Percentiles rank a stretch among this genome's conserved stretches.
These are phyloP conservation scores for Plectropomus leopardus DNA, from an alignment of 2,113 vertebrate species.

Conservation along the genomic window DNA sequence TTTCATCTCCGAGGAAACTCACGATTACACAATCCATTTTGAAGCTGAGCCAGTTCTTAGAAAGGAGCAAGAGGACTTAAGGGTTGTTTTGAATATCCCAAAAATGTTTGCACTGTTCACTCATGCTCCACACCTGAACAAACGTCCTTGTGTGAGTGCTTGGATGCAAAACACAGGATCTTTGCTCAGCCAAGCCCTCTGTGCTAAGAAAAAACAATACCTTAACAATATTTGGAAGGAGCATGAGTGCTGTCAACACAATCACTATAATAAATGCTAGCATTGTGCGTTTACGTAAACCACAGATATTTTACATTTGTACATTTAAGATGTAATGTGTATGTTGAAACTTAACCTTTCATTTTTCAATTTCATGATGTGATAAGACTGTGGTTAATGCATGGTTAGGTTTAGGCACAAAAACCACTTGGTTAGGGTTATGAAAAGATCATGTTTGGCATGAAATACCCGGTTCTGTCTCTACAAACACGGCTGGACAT, in stretches of 20 bases:
- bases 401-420: too few relatives aligned
- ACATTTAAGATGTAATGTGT: too few relatives aligned
- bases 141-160: neutral
- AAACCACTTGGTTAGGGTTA: too few relatives aligned
- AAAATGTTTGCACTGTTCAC: conserved; percentile 32
- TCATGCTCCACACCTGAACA: neutral
- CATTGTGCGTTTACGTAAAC: too few relatives aligned
- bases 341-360: too few relatives aligned
- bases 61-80: neutral
- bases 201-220: conserved; percentile 89
- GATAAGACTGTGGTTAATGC: too few relatives aligned
- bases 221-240: conserved; percentile 24
- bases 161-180: conserved; percentile 49
- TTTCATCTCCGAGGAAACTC: conserved; percentile 49
- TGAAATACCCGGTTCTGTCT: too few relatives aligned
- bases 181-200: conserved; percentile 61
- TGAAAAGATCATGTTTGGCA: too few relatives aligned
- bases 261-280: too few relatives aligned
- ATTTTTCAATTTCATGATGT: too few relatives aligned
- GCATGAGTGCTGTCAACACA: conserved; percentile 5
- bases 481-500: too few relatives aligned
- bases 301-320: too few relatives aligned
- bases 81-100: conserved; percentile 17
- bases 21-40: conserved; percentile 50
- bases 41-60: neutral